Percentiles rank a stretch among this genome's conserved stretches.
These are phyloP conservation scores for Aphaenogaster rudis DNA, from an alignment of 1,140 invertebrate genomes.

Conservation along the genomic window DNA sequence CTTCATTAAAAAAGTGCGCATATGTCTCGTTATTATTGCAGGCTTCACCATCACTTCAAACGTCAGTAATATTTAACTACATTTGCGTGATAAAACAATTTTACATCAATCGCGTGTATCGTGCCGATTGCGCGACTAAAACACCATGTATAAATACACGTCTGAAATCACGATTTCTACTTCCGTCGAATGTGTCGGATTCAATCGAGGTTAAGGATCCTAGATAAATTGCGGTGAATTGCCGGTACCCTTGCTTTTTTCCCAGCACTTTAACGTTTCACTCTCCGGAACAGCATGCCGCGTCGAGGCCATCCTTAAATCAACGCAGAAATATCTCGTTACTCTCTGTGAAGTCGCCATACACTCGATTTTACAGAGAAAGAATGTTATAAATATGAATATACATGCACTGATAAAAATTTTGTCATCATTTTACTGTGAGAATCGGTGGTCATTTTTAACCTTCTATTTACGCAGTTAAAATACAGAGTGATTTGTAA, in stretches of 20 bases:
- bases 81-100: slow-evolving; percentile 25
- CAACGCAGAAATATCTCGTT: slow-evolving; percentile 23
- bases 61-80: neutral
- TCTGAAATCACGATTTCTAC: slow-evolving; percentile 20
- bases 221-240: slow-evolving; percentile 29
- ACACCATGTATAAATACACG: neutral
- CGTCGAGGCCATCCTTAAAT: slow-evolving; percentile 18
- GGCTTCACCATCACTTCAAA: neutral
- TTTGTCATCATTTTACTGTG: too few relatives aligned
- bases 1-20: neutral
- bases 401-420: neutral
- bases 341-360: neutral
- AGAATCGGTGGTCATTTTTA: too few relatives aligned
- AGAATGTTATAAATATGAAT: neutral
- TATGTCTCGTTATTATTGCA: neutral
- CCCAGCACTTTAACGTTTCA: slow-evolving; percentile 27
- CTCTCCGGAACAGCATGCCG: neutral
- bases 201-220: slow-evolving; percentile 60
- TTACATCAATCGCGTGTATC: neutral
- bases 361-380: neutral
- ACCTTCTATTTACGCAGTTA: too few relatives aligned
- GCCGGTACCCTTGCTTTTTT: slow-evolving; percentile 27
- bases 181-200: slow-evolving; percentile 31
- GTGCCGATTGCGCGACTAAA: slow-evolving; percentile 2
- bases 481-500: too few relatives aligned